phyloP scores from a whole-genome alignment of 2,888 invertebrate species.

The Orthosia gracilis region DNA sequence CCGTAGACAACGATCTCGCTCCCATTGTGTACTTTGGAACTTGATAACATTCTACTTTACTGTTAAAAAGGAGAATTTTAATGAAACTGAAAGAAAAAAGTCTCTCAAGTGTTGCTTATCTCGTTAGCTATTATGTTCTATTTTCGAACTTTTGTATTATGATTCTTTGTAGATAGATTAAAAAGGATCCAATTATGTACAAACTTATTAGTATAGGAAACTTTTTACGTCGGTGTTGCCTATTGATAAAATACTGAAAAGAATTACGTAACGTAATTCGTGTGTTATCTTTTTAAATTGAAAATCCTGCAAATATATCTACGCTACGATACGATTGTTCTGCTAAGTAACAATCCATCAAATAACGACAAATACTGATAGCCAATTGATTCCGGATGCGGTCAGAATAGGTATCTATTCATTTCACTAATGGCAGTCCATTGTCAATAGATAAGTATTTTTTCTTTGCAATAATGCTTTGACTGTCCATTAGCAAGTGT shows the following conservation, averaged over 20 bases:
- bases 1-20: conserved; percentile 85
- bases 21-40: conserved; percentile 85
- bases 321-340: conserved; percentile 47
- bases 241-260: conserved; percentile 21
- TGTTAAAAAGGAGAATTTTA: conserved; percentile 79
- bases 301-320: conserved; percentile 47
- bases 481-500: conserved; percentile 77
- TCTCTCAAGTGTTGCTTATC: conserved; percentile 42
- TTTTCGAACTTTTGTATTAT: conserved; percentile 34
- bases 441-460: conserved; percentile 73
- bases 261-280: conserved; percentile 17
- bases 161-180: too few relatives aligned
- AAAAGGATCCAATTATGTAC: conserved; percentile 25
- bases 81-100: conserved; percentile 71
- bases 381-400: conserved; percentile 75
- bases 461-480: conserved; percentile 66
- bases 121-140: conserved; percentile 58
- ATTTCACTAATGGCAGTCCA: conserved; percentile 81
- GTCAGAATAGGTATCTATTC: conserved; percentile 75
- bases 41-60: conserved; percentile 84
- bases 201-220: conserved; percentile 13
- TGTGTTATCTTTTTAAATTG: conserved; percentile 47
- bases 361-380: conserved; percentile 73
- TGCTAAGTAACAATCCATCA: conserved; percentile 70
- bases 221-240: conserved; percentile 8